A percentile compares a stretch with the other conserved stretches of the same genome.
These are phyloP conservation scores for Pseudochirops corinnae DNA, from an alignment of 2,797 vertebrate species.

Conservation along the genomic window DNA sequence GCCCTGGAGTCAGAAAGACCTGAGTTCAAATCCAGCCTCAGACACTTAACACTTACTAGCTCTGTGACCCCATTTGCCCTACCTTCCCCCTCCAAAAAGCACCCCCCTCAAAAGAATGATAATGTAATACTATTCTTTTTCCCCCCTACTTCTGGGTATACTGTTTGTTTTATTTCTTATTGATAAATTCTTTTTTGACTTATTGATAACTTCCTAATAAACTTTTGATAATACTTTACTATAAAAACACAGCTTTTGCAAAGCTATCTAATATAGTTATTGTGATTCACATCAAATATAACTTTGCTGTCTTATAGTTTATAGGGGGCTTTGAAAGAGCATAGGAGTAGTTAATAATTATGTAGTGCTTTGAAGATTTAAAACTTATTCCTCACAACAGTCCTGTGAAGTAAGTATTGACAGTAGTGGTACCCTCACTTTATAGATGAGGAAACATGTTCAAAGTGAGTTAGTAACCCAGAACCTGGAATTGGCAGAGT, in stretches of 20 bases:
- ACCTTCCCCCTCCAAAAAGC: too few species aligned
- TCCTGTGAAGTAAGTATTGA: not conserved
- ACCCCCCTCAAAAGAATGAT: not conserved
- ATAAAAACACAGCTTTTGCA: not conserved
- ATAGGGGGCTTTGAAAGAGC: not conserved
- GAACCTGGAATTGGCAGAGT: not conserved
- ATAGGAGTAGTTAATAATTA: not conserved
- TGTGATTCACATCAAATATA: not conserved
- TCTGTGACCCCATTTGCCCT: too few species aligned
- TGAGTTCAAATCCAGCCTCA: too few species aligned
- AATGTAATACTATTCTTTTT: not conserved
- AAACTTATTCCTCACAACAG: not conserved
- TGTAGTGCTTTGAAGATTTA: not conserved
- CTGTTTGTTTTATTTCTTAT: not conserved
- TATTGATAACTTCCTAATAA: not conserved
- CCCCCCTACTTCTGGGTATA: not conserved
- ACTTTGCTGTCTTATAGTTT: not conserved
- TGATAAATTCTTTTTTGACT: not conserved
- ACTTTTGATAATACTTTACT: not conserved
- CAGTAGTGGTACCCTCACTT: not conserved
- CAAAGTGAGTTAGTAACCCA: not conserved
- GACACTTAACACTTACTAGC: too few species aligned
- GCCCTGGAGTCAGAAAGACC: too few species aligned
- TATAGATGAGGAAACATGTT: not conserved
- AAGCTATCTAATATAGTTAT: not conserved